Percentiles rank a stretch among this genome's conserved stretches.
These are phyloP conservation scores for Shargacucullia verbasci DNA, from an alignment of 2,888 invertebrate genomes.

Conservation along the genomic window DNA sequence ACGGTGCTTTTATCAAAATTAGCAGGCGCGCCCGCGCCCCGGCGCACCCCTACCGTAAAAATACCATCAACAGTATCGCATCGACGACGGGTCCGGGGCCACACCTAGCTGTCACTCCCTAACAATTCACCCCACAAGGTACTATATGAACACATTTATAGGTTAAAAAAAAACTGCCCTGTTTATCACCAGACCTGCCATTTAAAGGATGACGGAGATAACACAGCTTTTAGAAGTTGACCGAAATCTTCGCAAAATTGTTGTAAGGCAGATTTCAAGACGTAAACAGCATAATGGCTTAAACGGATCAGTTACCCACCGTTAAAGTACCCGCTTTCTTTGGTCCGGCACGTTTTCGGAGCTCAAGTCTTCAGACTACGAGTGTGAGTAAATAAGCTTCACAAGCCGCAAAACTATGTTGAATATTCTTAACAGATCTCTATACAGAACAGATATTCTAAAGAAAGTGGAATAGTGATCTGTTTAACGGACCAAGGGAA, in stretches of 20 bases:
- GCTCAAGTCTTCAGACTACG: conserved; percentile 46
- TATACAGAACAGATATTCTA: too few species aligned
- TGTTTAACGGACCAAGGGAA: conserved; percentile 16
- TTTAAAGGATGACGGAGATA: conserved; percentile 58
- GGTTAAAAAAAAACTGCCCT: conserved; percentile 30
- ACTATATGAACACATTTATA: conserved; percentile 46
- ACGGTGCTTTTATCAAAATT: conserved; percentile 88
- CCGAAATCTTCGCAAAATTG: conserved; percentile 48
- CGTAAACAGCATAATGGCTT: conserved; percentile 47
- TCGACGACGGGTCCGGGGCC: conserved; percentile 77
- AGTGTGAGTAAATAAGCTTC: conserved; percentile 54
- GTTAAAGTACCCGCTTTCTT: conserved; percentile 59
- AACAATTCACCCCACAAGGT: conserved; percentile 69
- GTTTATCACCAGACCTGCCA: conserved; percentile 58
- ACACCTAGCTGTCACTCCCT: conserved; percentile 83
- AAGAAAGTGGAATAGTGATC: conserved; percentile 36
- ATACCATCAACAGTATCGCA: conserved; percentile 81
- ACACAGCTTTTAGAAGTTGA: conserved; percentile 29
- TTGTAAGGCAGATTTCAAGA: conserved; percentile 53
- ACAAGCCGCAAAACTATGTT: conserved; percentile 41
- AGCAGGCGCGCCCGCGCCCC: conserved; percentile 81
- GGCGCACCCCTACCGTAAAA: conserved; percentile 87
- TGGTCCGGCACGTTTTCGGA: conserved; percentile 55
- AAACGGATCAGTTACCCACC: conserved; percentile 59
- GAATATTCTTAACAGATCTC: conserved; percentile 33